phyloP scores from a whole-genome alignment of 2,797 vertebrate species.

The Zalophus californianus region DNA sequence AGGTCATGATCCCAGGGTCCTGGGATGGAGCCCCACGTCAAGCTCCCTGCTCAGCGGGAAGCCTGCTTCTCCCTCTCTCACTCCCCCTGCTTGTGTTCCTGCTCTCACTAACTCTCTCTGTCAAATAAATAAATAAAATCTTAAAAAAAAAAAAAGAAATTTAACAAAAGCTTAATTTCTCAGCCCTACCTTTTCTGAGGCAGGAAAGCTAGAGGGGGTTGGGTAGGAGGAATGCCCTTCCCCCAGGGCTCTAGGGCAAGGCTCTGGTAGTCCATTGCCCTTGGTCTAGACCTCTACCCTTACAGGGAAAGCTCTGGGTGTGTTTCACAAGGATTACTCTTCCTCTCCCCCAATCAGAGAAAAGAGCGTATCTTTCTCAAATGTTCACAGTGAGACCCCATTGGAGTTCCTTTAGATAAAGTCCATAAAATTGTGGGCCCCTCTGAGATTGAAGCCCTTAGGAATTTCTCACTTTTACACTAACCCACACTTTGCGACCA shows the following conservation, averaged over 20 bases:
- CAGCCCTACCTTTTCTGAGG: background rate
- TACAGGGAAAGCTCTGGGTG: rapidly evolving
- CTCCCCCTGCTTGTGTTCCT: no score
- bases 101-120: no score
- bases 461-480: background rate
- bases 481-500: background rate
- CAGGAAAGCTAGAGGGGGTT: background rate
- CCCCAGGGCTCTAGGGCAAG: background rate
- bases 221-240: background rate
- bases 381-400: background rate
- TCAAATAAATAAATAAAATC: no score
- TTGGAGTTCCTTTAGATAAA: background rate
- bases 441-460: background rate
- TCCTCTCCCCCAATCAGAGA: background rate
- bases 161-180: background rate
- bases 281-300: background rate
- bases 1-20: no score
- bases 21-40: no score
- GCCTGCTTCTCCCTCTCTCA: no score
- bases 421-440: background rate
- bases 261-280: background rate
- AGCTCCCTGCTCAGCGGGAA: no score
- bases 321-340: background rate
- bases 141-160: background rate
- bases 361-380: background rate